phyloP scores from a whole-genome alignment of 2,797 vertebrate species.

The Mycteria americana region DNA sequence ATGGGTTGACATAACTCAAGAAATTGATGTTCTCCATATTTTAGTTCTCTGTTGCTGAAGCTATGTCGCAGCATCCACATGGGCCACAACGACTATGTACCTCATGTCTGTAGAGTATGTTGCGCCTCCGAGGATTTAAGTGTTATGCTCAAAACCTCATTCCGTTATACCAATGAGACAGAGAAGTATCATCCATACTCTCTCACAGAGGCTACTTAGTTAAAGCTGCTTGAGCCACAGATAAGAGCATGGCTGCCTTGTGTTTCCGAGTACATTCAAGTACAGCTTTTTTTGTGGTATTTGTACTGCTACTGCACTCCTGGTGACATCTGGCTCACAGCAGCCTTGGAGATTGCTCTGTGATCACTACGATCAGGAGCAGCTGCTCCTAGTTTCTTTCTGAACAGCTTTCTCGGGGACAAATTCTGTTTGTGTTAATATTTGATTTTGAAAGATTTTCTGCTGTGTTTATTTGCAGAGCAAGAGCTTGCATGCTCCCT shows the following conservation, averaged over 20 bases:
- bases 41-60: neutral
- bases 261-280: accelerated
- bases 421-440: neutral
- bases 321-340: neutral
- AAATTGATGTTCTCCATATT: neutral
- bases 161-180: accelerated
- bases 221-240: neutral
- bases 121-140: neutral
- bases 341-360: neutral
- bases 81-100: neutral
- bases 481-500: neutral
- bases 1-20: neutral
- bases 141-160: neutral
- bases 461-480: neutral
- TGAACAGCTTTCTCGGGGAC: neutral
- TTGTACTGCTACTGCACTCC: neutral
- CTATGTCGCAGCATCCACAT: neutral
- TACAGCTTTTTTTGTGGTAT: too few species aligned
- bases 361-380: neutral
- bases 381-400: neutral
- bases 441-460: neutral
- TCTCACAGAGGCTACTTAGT: neutral
- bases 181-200: neutral
- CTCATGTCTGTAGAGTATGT: accelerated
- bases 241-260: accelerated